A percentile compares a stretch with the other conserved stretches of the same genome.
Conservation (phyloP, 2,888 invertebrate species). For the Byasa hedistus region DNA sequence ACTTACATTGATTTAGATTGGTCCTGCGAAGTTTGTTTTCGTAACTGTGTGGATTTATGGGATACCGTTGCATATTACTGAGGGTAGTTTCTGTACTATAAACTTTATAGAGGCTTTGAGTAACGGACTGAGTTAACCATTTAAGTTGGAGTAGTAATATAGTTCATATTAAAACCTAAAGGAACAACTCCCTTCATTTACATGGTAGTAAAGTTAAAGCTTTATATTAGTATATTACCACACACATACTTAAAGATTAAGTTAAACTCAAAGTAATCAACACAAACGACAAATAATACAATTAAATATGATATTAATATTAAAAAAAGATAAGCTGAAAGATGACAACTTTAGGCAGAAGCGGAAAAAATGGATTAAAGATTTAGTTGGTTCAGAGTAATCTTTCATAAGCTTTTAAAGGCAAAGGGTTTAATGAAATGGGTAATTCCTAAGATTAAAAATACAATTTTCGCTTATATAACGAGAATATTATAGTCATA, state of each 20-base stretch:
- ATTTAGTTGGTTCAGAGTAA: too few species aligned
- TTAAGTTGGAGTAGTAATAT: neutral
- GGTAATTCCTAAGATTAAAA: too few species aligned
- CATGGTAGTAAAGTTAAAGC: neutral
- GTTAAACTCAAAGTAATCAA: neutral
- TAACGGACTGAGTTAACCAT: neutral
- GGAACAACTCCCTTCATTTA: neutral
- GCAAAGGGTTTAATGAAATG: too few species aligned
- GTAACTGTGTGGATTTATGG: conserved; percentile 4
- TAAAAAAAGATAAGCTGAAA: too few species aligned
- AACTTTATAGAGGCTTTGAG: neutral
- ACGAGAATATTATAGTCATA: too few species aligned
- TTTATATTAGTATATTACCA: neutral
- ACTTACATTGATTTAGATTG: conserved; percentile 3
- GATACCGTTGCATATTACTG: conserved; percentile 2
- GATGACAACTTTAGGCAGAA: too few species aligned
- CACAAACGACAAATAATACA: too few species aligned
- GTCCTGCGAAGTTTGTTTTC: conserved; percentile 2
- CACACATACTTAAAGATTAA: neutral
- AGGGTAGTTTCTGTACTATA: neutral
- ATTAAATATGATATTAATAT: too few species aligned
- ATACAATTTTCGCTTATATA: too few species aligned
- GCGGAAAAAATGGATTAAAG: too few species aligned
- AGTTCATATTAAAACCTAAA: neutral
- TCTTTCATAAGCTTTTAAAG: too few species aligned